phyloP scores from a whole-genome alignment of 2,888 invertebrate species.

The Lacanobia wlatinum region DNA sequence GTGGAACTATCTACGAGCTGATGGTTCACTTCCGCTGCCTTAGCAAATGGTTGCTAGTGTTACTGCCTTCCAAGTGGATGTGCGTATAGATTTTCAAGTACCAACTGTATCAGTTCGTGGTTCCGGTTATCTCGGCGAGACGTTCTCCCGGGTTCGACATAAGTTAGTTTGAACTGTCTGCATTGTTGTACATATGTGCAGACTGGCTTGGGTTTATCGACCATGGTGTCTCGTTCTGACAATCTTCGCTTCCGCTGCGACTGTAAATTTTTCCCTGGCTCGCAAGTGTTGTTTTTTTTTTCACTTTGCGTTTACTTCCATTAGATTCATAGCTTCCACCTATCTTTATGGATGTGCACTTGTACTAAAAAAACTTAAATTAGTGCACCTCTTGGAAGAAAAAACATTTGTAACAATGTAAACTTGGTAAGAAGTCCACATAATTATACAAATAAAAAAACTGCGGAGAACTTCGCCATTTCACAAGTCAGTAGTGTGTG shows the following conservation, averaged over 20 bases:
- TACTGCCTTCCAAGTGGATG: slow-evolving; percentile 4
- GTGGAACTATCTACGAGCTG: neutral
- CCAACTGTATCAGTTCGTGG: slow-evolving; percentile 42
- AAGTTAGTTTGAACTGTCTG: slow-evolving; percentile 74
- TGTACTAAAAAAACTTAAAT: slow-evolving; percentile 16
- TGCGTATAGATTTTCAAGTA: slow-evolving; percentile 30
- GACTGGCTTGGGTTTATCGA: slow-evolving; percentile 84
- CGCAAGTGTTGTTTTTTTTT: slow-evolving; percentile 44
- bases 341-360: neutral
- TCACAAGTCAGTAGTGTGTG: slow-evolving; percentile 38
- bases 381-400: neutral
- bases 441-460: slow-evolving; percentile 1
- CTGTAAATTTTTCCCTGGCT: slow-evolving; percentile 48
- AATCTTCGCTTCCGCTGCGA: slow-evolving; percentile 61
- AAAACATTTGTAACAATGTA: slow-evolving; percentile 21
- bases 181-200: slow-evolving; percentile 74
- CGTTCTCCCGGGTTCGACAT: slow-evolving; percentile 66
- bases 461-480: slow-evolving; percentile 16
- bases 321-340: neutral
- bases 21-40: slow-evolving; percentile 16
- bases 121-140: slow-evolving; percentile 63
- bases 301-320: slow-evolving; percentile 11
- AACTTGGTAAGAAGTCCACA: slow-evolving; percentile 21
- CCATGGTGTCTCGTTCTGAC: slow-evolving; percentile 77
- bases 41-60: slow-evolving; percentile 5